These are phyloP conservation scores for Hypsopygia costalis DNA, from an alignment of 2,888 invertebrate genomes.

Conservation along the genomic window DNA sequence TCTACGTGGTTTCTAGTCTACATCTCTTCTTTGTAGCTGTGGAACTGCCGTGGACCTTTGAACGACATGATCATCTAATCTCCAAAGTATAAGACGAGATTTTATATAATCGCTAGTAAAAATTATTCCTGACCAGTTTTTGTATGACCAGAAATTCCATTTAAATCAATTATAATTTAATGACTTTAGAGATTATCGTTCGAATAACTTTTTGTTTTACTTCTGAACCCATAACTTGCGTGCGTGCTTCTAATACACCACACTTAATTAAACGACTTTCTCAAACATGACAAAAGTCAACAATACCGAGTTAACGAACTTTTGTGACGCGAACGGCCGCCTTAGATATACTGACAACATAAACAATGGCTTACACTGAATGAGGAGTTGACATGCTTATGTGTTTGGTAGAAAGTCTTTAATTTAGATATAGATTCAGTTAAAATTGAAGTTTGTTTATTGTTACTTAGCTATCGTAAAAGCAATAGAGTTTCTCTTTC, in stretches of 20 bases:
- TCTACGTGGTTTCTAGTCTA: no score
- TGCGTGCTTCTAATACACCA: slow-evolving; percentile 58
- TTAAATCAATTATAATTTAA: neutral
- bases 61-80: no score
- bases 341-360: slow-evolving; percentile 22
- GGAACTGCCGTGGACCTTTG: no score
- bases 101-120: no score
- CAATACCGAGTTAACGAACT: slow-evolving; percentile 50
- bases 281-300: slow-evolving; percentile 55
- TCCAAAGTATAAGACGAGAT: no score
- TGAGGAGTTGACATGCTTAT: neutral
- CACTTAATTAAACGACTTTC: slow-evolving; percentile 58
- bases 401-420: neutral
- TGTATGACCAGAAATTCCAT: no score
- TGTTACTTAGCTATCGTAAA: no score
- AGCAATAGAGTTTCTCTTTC: no score
- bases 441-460: slow-evolving; percentile 4
- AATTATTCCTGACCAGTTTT: no score
- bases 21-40: no score
- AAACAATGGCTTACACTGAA: slow-evolving; percentile 8
- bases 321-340: slow-evolving; percentile 35
- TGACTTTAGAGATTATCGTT: neutral
- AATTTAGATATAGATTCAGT: neutral
- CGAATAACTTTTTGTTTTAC: slow-evolving; percentile 39
- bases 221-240: slow-evolving; percentile 38